Percentiles rank a stretch among this genome's conserved stretches.
Evolutionary conservation across 1,140 invertebrate species (phyloP).

Genomic region (Leptoteleia sp.): DNA sequence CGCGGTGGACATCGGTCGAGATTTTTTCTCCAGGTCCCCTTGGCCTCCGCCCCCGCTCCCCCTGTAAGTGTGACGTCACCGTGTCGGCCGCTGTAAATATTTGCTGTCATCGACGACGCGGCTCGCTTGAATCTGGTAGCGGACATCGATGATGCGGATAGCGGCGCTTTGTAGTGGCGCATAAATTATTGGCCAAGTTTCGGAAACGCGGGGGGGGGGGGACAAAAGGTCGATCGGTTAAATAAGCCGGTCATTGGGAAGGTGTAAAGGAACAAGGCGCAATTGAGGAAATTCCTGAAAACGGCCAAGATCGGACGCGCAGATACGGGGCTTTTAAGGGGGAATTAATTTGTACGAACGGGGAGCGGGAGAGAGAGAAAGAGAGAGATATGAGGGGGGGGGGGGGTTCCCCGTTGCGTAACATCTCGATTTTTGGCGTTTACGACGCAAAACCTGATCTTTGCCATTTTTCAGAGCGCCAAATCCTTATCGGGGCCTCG

Average conservation of each 20-base stretch:
- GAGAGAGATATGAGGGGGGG: no score
- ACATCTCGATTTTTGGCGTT: slow-evolving; percentile 46
- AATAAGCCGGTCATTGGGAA: slow-evolving; percentile 29
- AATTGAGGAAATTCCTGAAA: slow-evolving; percentile 15
- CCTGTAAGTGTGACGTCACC: slow-evolving; percentile 46
- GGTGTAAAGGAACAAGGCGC: slow-evolving; percentile 50
- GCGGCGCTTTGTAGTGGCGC: slow-evolving; percentile 67
- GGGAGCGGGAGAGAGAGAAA: no score
- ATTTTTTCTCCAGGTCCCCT: no score
- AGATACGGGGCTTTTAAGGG: no score
- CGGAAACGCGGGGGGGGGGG: slow-evolving; percentile 11
- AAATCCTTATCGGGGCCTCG: slow-evolving; percentile 39
- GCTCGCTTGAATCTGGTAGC: slow-evolving; percentile 67
- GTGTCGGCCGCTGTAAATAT: slow-evolving; percentile 71
- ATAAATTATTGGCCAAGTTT: slow-evolving; percentile 56
- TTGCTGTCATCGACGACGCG: slow-evolving; percentile 71
- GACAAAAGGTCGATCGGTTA: slow-evolving; percentile 10
- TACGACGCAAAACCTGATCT: slow-evolving; percentile 48
- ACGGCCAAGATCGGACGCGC: slow-evolving; percentile 7
- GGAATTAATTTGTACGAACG: no score
- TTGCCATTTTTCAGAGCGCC: slow-evolving; percentile 41
- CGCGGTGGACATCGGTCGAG: no score
- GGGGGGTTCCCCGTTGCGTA: no score
- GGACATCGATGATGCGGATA: slow-evolving; percentile 72
- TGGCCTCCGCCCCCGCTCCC: no score